Evolutionary conservation across 2,113 vertebrate genomes (phyloP).

Genomic region (Ammodytes dubius): DNA sequence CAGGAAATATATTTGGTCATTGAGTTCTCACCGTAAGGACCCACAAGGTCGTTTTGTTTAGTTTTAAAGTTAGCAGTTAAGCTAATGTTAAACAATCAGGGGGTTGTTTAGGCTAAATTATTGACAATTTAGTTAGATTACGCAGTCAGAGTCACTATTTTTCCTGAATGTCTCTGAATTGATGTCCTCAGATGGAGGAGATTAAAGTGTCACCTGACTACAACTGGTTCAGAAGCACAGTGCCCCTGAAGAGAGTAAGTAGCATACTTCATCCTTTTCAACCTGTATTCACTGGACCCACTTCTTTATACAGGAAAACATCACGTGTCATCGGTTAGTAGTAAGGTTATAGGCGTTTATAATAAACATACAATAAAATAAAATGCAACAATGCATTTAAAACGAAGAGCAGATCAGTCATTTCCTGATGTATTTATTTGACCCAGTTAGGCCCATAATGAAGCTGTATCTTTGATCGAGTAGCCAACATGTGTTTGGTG

Average conservation of each 20-base stretch:
- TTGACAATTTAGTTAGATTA: not conserved
- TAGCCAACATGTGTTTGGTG: too few species aligned
- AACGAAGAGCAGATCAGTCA: too few species aligned
- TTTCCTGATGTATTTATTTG: too few species aligned
- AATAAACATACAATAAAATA: too few species aligned
- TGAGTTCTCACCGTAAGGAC: not conserved
- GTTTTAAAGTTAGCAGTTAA: not conserved
- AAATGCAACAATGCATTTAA: too few species aligned
- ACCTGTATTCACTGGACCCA: not conserved
- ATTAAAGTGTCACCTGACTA: conserved; percentile 99
- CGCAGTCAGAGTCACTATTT: too few species aligned
- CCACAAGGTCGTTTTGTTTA: too few species aligned
- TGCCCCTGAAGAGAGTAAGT: conserved; percentile 96
- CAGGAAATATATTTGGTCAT: not conserved
- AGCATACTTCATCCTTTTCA: not conserved
- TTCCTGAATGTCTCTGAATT: not conserved
- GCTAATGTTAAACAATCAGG: conserved; percentile 20
- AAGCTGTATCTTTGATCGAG: too few species aligned
- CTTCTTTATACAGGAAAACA: not conserved
- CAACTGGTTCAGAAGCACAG: conserved; percentile 98
- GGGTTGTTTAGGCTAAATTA: not conserved
- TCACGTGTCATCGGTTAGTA: too few species aligned
- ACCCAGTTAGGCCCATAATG: too few species aligned
- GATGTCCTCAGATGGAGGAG: conserved; percentile 91
- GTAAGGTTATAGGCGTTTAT: too few species aligned